A percentile compares a stretch with the other conserved stretches of the same genome.
These are phyloP conservation scores for Iphiclides podalirius DNA, from an alignment of 2,888 invertebrate species.

Conservation along the genomic window DNA sequence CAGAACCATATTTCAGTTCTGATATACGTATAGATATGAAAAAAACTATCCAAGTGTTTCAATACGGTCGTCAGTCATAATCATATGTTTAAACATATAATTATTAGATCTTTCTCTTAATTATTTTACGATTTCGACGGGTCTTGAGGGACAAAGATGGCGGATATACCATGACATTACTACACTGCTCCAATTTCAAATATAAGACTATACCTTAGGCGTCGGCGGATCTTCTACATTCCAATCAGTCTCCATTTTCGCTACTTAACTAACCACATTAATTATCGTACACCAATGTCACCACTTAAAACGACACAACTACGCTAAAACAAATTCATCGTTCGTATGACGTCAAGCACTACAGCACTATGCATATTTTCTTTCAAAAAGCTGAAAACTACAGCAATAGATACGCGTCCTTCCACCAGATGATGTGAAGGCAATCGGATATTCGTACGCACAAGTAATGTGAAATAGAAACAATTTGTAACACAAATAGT, in stretches of 20 bases:
- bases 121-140: constrained; percentile 40
- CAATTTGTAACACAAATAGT: too few species aligned
- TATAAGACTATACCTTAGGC: constrained; percentile 62
- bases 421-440: constrained; percentile 22
- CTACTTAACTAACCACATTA: constrained; percentile 82
- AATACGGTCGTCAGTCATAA: background rate
- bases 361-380: constrained; percentile 31
- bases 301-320: constrained; percentile 61
- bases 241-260: constrained; percentile 96
- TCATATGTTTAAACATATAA: background rate
- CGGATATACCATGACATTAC: constrained; percentile 68
- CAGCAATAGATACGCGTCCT: constrained; percentile 31
- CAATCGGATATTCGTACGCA: constrained; percentile 21
- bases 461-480: background rate
- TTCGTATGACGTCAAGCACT: constrained; percentile 73
- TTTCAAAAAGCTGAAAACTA: constrained; percentile 34
- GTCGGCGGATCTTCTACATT: constrained; percentile 86
- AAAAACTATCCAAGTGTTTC: background rate
- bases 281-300: constrained; percentile 63
- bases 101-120: constrained; percentile 24
- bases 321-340: constrained; percentile 59
- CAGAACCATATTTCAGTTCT: constrained; percentile 21
- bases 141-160: constrained; percentile 66
- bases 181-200: constrained; percentile 59
- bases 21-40: background rate